phyloP scores from a whole-genome alignment of 1,140 invertebrate genomes.

The Orius laevigatus region DNA sequence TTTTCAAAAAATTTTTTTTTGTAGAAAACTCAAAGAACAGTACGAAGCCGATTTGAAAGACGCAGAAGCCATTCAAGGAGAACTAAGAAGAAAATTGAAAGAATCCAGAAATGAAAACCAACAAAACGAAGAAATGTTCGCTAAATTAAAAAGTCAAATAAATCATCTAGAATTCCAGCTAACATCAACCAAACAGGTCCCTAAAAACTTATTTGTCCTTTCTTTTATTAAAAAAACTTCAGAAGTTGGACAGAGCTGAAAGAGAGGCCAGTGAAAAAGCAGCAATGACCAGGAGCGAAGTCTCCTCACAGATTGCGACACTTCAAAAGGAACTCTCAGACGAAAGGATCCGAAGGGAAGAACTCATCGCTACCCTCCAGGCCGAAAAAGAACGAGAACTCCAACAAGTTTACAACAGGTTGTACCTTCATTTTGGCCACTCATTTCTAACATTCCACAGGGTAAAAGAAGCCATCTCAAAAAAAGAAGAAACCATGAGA shows the following conservation, averaged over 20 bases:
- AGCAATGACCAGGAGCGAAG: slow-evolving; percentile 9
- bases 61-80: slow-evolving; percentile 30
- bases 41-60: slow-evolving; percentile 50
- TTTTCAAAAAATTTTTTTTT: no score
- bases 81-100: slow-evolving; percentile 36
- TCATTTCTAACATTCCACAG: slow-evolving; percentile 29
- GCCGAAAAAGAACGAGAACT: slow-evolving; percentile 21
- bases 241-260: slow-evolving; percentile 8
- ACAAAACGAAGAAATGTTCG: slow-evolving; percentile 36
- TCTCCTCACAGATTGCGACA: slow-evolving; percentile 12
- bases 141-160: slow-evolving; percentile 28
- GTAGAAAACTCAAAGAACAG: slow-evolving; percentile 52
- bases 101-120: slow-evolving; percentile 38
- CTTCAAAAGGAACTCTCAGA: slow-evolving; percentile 19
- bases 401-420: slow-evolving; percentile 22
- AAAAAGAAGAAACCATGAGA: slow-evolving; percentile 56
- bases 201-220: background rate
- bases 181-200: slow-evolving; percentile 12
- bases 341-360: slow-evolving; percentile 15
- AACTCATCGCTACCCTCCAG: slow-evolving; percentile 16
- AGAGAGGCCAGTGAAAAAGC: slow-evolving; percentile 9
- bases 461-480: slow-evolving; percentile 57
- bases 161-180: slow-evolving; percentile 12
- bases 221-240: background rate
- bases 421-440: no score